Conservation (phyloP, 2,888 invertebrate genomes). For the Leptarthrus brevirostris region DNA sequence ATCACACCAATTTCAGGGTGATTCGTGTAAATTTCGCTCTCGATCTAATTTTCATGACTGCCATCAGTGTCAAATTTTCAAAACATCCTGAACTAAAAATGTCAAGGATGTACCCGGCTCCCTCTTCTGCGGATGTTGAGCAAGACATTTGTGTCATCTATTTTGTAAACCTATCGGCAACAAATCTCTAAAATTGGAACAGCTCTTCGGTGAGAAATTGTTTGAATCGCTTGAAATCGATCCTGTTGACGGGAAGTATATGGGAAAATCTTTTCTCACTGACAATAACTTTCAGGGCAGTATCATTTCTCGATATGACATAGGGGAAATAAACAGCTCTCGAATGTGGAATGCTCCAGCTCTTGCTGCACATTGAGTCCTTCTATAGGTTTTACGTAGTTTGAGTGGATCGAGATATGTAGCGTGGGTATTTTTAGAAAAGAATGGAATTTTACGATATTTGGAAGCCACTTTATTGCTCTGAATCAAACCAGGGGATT, state of each 20-base stretch:
- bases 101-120: neutral
- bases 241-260: conserved; percentile 31
- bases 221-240: conserved; percentile 19
- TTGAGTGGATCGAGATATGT: neutral
- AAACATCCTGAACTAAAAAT: neutral
- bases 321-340: conserved; percentile 17
- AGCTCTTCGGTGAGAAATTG: conserved; percentile 26
- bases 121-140: neutral
- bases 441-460: conserved; percentile 12
- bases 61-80: conserved; percentile 1
- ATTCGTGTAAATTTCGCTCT: neutral
- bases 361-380: neutral
- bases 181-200: conserved; percentile 42
- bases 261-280: conserved; percentile 22
- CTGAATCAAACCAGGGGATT: too few species aligned
- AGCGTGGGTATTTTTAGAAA: conserved; percentile 18
- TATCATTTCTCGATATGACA: conserved; percentile 9
- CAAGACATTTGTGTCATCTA: conserved; percentile 13
- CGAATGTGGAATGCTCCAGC: neutral
- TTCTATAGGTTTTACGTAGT: too few species aligned
- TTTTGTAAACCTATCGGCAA: conserved; percentile 35
- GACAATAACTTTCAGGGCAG: conserved; percentile 27
- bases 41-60: conserved; percentile 1
- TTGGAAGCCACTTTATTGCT: conserved; percentile 12
- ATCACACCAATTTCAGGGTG: too few species aligned